Evolutionary conservation across 2,888 invertebrate genomes (phyloP).

Genomic region (Allolobophora icterica): DNA sequence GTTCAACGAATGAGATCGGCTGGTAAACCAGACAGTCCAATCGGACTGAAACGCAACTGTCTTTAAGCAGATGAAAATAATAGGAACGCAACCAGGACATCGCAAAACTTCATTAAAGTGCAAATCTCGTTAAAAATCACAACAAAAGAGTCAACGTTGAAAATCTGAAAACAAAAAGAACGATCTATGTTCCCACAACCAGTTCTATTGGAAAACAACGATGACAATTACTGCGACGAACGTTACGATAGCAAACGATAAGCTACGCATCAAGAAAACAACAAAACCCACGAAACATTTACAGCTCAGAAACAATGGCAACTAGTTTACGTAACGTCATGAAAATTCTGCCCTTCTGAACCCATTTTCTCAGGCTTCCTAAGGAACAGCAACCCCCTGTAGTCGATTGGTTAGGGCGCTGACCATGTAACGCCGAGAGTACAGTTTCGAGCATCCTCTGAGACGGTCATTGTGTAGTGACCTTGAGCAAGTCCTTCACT

Average conservation of each 20-base stretch:
- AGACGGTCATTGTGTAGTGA: too few species aligned
- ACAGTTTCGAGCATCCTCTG: too few species aligned
- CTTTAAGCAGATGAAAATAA: neutral
- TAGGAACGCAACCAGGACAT: neutral
- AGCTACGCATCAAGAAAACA: neutral
- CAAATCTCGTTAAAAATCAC: neutral
- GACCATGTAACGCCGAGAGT: too few species aligned
- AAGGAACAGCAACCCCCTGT: too few species aligned
- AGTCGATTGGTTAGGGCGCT: too few species aligned
- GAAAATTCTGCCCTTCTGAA: neutral
- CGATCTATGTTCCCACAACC: neutral
- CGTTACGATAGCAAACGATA: neutral
- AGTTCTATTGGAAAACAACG: neutral
- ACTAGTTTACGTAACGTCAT: neutral
- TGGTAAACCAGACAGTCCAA: neutral
- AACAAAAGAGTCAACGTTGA: neutral
- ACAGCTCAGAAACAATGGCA: neutral
- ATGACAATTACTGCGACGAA: neutral
- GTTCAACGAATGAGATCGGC: neutral
- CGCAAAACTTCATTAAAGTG: neutral
- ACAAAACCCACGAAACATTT: neutral
- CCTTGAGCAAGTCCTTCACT: too few species aligned
- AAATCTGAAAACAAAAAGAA: constrained; percentile 5
- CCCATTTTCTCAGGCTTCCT: neutral
- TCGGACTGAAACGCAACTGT: constrained; percentile 11